phyloP scores from a whole-genome alignment of 1,140 invertebrate species.

The Aphelinus certus region DNA sequence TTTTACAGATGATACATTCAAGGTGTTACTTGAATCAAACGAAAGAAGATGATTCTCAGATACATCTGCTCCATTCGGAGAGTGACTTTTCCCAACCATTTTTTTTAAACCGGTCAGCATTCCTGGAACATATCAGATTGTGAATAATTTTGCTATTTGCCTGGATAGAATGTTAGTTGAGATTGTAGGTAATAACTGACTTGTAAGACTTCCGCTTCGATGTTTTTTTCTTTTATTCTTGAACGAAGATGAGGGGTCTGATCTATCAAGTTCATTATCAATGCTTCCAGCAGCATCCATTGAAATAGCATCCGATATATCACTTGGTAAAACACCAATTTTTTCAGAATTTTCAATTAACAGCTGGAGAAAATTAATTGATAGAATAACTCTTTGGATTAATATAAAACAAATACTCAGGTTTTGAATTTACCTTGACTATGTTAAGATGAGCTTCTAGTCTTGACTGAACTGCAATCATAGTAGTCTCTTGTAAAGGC shows the following conservation, averaged over 20 bases:
- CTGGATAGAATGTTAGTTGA: not conserved
- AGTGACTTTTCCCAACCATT: slow-evolving; percentile 72
- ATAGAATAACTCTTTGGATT: slow-evolving; percentile 12
- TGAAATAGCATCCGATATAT: slow-evolving; percentile 64
- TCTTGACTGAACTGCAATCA: slow-evolving; percentile 69
- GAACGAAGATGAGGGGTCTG: slow-evolving; percentile 56
- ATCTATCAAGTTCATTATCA: slow-evolving; percentile 66
- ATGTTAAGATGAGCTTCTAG: slow-evolving; percentile 73
- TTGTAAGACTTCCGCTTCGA: slow-evolving; percentile 83
- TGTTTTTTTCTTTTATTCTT: slow-evolving; percentile 76
- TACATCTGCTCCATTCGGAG: slow-evolving; percentile 60
- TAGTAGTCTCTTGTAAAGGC: slow-evolving; percentile 72
- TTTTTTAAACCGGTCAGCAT: slow-evolving; percentile 81
- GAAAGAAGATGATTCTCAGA: slow-evolving; percentile 45
- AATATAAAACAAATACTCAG: slow-evolving; percentile 22
- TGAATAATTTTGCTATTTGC: not conserved
- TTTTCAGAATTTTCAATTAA: slow-evolving; percentile 79
- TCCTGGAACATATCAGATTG: slow-evolving; percentile 65
- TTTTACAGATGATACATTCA: slow-evolving; percentile 59
- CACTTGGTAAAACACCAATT: slow-evolving; percentile 77
- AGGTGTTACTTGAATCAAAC: slow-evolving; percentile 30
- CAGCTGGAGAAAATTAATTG: slow-evolving; percentile 66
- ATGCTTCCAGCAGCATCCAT: slow-evolving; percentile 62
- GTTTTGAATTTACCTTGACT: slow-evolving; percentile 65
- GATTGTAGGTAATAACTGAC: slow-evolving; percentile 63